Conservation (phyloP, 2,797 vertebrate species). For the Margarornis squamiger region DNA sequence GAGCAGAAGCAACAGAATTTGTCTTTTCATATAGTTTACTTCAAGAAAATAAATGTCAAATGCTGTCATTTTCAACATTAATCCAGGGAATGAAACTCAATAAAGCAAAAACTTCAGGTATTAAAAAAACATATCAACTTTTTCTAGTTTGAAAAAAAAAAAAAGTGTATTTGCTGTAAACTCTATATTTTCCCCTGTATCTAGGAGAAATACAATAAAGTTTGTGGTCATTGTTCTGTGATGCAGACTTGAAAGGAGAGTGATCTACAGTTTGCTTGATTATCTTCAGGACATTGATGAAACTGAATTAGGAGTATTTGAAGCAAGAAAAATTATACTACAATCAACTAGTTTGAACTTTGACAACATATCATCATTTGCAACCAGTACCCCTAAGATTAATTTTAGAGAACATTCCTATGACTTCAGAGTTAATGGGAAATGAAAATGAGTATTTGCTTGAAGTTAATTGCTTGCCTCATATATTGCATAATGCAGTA, state of each 20-base stretch:
- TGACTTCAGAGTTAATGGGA: conserved; percentile 38
- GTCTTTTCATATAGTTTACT: background rate
- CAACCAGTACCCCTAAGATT: background rate
- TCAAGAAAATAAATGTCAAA: background rate
- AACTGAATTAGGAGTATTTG: background rate
- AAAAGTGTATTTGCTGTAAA: background rate
- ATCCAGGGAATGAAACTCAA: background rate
- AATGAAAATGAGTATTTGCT: conserved; percentile 60
- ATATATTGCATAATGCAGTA: conserved; percentile 1
- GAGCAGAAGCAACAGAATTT: background rate
- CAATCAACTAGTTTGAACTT: conserved; percentile 7
- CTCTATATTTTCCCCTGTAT: background rate
- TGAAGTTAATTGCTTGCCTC: conserved; percentile 51
- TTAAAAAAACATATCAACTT: background rate
- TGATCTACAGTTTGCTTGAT: background rate
- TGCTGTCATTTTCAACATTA: background rate
- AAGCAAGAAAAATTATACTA: background rate
- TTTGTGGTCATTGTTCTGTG: background rate
- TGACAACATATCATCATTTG: background rate
- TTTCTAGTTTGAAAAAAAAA: background rate
- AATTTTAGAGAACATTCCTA: conserved; percentile 22
- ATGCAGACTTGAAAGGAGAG: background rate
- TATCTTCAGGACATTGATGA: background rate
- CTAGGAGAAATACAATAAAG: background rate
- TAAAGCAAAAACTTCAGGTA: background rate